Conservation (phyloP, 2,888 invertebrate genomes). For the Cordylochernes scorpioides region DNA sequence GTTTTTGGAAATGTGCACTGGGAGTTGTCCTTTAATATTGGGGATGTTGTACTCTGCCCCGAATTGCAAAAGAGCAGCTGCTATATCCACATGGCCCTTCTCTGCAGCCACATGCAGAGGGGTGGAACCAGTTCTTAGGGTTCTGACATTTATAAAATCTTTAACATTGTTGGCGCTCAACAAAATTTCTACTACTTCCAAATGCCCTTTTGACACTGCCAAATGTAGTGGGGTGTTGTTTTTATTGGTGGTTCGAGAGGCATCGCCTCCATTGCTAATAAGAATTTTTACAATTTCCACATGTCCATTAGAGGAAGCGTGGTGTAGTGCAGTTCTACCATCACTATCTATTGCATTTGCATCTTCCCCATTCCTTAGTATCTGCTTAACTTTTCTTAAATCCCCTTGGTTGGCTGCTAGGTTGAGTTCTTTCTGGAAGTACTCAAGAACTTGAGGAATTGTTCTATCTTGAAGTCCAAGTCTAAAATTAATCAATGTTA, state of each 20-base stretch:
- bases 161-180: no score
- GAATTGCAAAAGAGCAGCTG: no score
- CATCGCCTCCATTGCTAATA: conserved; percentile 46
- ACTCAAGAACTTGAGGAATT: neutral
- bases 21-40: no score
- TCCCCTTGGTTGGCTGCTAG: neutral
- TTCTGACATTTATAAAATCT: no score
- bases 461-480: neutral
- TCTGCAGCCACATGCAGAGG: no score
- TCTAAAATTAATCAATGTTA: neutral
- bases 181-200: conserved; percentile 33
- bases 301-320: conserved; percentile 1
- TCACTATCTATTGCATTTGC: conserved; percentile 1
- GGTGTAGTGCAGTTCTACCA: conserved; percentile 1
- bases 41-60: no score
- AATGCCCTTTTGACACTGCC: conserved; percentile 39
- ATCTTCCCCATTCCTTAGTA: neutral
- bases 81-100: no score
- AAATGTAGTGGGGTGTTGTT: conserved; percentile 42
- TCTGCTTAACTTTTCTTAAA: neutral
- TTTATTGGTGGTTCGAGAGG: conserved; percentile 39
- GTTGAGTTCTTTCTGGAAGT: neutral
- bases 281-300: conserved; percentile 19
- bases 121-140: no score
- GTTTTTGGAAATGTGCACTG: no score